These are phyloP conservation scores for Psococerastis gibbosa DNA, from an alignment of 2,888 invertebrate genomes.

Conservation along the genomic window DNA sequence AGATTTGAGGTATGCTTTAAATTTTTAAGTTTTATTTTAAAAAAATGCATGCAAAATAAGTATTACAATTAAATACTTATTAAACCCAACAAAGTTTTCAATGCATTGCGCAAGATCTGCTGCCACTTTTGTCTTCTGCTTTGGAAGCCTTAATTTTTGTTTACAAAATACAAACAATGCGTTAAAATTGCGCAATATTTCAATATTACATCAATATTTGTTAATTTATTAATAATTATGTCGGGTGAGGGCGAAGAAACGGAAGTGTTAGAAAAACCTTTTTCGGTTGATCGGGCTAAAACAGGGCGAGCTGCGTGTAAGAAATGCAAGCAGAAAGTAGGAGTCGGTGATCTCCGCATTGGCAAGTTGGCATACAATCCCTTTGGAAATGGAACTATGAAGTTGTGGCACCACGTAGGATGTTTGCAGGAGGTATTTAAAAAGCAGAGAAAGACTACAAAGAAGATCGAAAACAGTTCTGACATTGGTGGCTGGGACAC, in stretches of 20 bases:
- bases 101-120: no score
- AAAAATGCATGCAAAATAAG: no score
- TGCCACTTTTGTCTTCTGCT: no score
- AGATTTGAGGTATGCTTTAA: no score
- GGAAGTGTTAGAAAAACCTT: slow-evolving; percentile 32
- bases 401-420: slow-evolving; percentile 61
- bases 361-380: slow-evolving; percentile 64
- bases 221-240: no score
- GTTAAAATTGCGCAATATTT: no score
- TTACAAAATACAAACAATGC: no score
- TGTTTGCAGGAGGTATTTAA: slow-evolving; percentile 41
- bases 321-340: slow-evolving; percentile 65
- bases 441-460: slow-evolving; percentile 62
- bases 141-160: no score
- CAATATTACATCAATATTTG: no score
- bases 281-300: slow-evolving; percentile 61
- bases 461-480: slow-evolving; percentile 55
- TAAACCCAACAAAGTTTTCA: no score
- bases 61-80: no score
- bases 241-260: slow-evolving; percentile 23
- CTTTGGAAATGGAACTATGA: slow-evolving; percentile 58
- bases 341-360: slow-evolving; percentile 48
- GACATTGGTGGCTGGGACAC: slow-evolving; percentile 62
- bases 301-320: slow-evolving; percentile 65
- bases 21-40: no score